Percentiles rank a stretch among this genome's conserved stretches.
phyloP scores from a whole-genome alignment of 2,797 vertebrate species.

The Phataginus tetradactyla region DNA sequence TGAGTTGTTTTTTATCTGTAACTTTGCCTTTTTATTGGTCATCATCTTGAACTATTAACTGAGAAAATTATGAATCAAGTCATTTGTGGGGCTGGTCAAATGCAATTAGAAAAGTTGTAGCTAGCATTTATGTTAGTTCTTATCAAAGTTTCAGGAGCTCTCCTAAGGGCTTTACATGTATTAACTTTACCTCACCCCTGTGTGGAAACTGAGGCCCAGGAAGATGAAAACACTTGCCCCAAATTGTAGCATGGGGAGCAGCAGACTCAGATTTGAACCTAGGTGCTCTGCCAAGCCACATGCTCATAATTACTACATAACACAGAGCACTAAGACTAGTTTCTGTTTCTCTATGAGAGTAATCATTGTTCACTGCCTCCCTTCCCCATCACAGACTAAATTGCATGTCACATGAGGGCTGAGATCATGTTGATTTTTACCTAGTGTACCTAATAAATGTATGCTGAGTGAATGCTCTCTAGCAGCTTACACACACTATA shows the following conservation, averaged over 20 bases:
- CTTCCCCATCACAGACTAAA: background rate
- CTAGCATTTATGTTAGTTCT: background rate
- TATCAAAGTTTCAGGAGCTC: background rate
- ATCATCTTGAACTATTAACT: background rate
- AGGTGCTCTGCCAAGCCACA: background rate
- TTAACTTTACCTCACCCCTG: background rate
- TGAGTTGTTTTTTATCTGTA: background rate
- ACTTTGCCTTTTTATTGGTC: background rate
- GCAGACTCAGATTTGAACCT: background rate
- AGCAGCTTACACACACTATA: background rate
- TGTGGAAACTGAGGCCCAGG: background rate
- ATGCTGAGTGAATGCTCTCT: background rate
- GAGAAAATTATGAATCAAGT: background rate
- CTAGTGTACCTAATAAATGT: background rate
- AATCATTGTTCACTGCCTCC: background rate
- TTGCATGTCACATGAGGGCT: background rate
- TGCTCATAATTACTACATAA: background rate
- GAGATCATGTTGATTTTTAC: background rate
- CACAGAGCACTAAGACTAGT: background rate
- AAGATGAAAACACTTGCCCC: background rate
- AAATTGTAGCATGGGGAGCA: background rate
- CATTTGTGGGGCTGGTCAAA: background rate
- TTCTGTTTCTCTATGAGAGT: background rate
- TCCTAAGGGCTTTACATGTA: background rate
- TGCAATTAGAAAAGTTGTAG: background rate